Evolutionary conservation across 2,113 vertebrate genomes (phyloP), one percentile per base, ranked within the genome.

Genomic region (Pipa parva): DNA sequence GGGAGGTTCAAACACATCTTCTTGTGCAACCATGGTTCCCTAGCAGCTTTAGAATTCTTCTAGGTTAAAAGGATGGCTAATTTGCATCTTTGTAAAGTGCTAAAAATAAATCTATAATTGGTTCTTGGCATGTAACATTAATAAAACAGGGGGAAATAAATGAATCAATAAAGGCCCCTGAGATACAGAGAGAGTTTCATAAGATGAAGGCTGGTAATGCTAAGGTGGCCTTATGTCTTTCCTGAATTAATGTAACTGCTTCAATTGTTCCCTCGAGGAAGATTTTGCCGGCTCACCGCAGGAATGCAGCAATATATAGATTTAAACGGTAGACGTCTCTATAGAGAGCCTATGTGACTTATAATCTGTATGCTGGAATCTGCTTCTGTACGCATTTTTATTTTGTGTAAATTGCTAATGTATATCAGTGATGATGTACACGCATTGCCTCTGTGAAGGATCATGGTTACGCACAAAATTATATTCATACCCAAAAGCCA

Each of bases 91-190:
- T 46, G 7, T 27, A 2, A 52, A 12, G 1, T 13, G 29, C 31
- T 33, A 42, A 29, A 57, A 48, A 48, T 51, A 37, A 20, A 21
- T 2, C 37, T 7, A 22, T 63, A 71, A 71, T 58, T 63, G 31
- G 25, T 21, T n/a, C 21, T 63, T 24, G 24, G 28, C 52, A 18
- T 27, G 12, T 50, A 18, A 28, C 27, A 49, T 57, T 55, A 71
- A 62, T 52, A 33, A 58, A 63, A 46, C 13, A 27, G 18, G 33
- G n/a, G 10, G 50, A 33, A 50, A 60, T 22, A 71, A 71, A 56
- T 70, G 31, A 70, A 62, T 54, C 33, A 29, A 61, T 63, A 50
- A 52, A 58, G 15, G 55, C 55, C 27, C n/a, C 55, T 11, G 18
- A 58, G 21, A 37, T 52, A 13, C 22, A 20, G 48, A 52, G 48